A percentile compares a stretch with the other conserved stretches of the same genome.
Evolutionary conservation across 2,888 invertebrate genomes (phyloP).

Genomic region (Xestia c-nigrum): DNA sequence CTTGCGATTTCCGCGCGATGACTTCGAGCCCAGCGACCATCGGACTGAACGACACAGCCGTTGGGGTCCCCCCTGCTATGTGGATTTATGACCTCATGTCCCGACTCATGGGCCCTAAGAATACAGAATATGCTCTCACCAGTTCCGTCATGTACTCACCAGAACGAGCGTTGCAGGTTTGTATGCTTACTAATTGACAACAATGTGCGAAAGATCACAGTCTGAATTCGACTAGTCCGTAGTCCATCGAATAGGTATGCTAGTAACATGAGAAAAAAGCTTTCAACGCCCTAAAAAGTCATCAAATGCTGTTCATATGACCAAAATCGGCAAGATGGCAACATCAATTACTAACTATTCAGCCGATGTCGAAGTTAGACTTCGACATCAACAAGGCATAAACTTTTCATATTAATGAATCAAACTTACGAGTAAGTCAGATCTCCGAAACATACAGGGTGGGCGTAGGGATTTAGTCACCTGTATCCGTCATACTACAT

Average conservation of each 20-base stretch:
- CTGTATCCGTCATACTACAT: too few relatives aligned
- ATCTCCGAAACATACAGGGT: too few relatives aligned
- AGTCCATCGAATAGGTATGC: background rate
- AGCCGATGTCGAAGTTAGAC: slow-evolving; percentile 1
- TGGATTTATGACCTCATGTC: slow-evolving; percentile 90
- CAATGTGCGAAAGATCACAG: background rate
- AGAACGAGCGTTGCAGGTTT: slow-evolving; percentile 91
- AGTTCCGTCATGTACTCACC: slow-evolving; percentile 92
- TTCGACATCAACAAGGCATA: too few relatives aligned
- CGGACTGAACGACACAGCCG: slow-evolving; percentile 94
- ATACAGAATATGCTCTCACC: slow-evolving; percentile 92
- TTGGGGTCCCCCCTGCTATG: slow-evolving; percentile 93
- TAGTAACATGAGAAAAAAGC: background rate
- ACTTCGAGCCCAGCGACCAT: slow-evolving; percentile 86
- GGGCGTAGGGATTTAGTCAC: too few relatives aligned
- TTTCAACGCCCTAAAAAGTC: background rate
- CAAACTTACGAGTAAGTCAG: too few relatives aligned
- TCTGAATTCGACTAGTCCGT: too few relatives aligned
- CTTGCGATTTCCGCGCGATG: slow-evolving; percentile 93
- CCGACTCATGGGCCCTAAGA: slow-evolving; percentile 90
- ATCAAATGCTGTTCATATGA: background rate
- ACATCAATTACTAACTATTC: background rate
- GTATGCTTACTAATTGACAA: background rate
- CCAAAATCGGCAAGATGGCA: background rate
- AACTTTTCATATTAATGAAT: too few relatives aligned